Evolutionary conservation across 2,888 invertebrate genomes (phyloP).

Genomic region (Pantelozetes paolii): DNA sequence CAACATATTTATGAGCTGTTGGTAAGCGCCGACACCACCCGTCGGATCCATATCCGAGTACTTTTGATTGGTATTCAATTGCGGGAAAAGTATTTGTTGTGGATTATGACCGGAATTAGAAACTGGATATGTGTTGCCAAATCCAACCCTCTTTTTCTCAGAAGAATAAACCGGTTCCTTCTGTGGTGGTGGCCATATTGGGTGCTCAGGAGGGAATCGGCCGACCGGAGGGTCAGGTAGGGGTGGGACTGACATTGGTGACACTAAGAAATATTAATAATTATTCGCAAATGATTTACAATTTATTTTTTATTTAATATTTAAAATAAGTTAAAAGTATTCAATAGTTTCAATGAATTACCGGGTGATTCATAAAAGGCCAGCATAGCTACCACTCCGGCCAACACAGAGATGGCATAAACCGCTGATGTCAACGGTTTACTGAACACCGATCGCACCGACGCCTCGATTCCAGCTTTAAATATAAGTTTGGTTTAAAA

Average conservation of each 20-base stretch:
- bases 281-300: not conserved
- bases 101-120: not conserved
- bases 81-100: not conserved
- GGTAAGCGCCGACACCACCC: conserved; percentile 4
- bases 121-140: not conserved
- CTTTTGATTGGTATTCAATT: conserved; percentile 24
- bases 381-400: conserved; percentile 44
- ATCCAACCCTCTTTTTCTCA: conserved; percentile 11
- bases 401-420: conserved; percentile 42
- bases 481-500: not conserved
- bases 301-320: not conserved
- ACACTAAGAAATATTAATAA: conserved; percentile 38
- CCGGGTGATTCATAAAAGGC: conserved; percentile 45
- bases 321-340: not conserved
- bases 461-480: conserved; percentile 40
- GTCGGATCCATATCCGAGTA: conserved; percentile 10
- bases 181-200: conserved; percentile 42
- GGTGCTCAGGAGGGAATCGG: conserved; percentile 44
- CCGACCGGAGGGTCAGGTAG: conserved; percentile 45
- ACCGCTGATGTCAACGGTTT: conserved; percentile 41
- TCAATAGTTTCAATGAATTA: conserved; percentile 31
- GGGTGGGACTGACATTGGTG: conserved; percentile 44
- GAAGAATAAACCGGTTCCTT: not conserved
- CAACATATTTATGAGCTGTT: not conserved
- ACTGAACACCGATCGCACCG: conserved; percentile 40